Conservation (phyloP, 2,797 vertebrate species). For the Rhyacichthys aspro region DNA sequence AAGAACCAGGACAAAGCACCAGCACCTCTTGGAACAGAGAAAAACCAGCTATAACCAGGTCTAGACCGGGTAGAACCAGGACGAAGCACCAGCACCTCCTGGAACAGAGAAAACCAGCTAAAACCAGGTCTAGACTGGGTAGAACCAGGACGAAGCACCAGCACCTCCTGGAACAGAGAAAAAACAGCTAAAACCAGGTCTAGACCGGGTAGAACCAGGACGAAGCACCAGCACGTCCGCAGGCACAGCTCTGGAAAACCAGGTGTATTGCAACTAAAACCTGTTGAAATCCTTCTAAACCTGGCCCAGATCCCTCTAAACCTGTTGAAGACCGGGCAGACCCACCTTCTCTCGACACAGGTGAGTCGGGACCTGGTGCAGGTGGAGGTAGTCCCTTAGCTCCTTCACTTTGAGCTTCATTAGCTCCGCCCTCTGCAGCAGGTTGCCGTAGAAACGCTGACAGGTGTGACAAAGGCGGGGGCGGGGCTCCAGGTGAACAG, state of each 20-base stretch:
- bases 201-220: neutral
- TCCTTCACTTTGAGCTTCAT: slow-evolving; percentile 91
- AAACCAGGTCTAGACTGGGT: too few species aligned
- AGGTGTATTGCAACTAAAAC: too few species aligned
- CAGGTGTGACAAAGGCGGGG: slow-evolving; percentile 82
- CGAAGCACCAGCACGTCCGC: slow-evolving; percentile 88
- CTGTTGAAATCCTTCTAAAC: too few species aligned
- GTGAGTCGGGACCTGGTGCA: slow-evolving; percentile 90
- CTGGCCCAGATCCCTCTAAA: too few species aligned
- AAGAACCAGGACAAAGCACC: slow-evolving; percentile 90
- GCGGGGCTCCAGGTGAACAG: slow-evolving; percentile 58
- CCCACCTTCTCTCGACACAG: slow-evolving; percentile 89
- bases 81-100: slow-evolving; percentile 93
- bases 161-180: slow-evolving; percentile 79
- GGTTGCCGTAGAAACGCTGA: slow-evolving; percentile 78
- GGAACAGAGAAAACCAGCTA: neutral
- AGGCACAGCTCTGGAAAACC: neutral
- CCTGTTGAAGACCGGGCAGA: neutral
- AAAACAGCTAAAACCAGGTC: neutral
- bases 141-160: slow-evolving; percentile 63
- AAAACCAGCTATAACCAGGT: neutral
- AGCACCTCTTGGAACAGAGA: slow-evolving; percentile 83
- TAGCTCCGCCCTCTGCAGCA: slow-evolving; percentile 75
- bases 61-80: slow-evolving; percentile 79
- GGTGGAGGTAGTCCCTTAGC: slow-evolving; percentile 92